phyloP scores from a whole-genome alignment of 2,888 invertebrate species.

The Antitype chi region DNA sequence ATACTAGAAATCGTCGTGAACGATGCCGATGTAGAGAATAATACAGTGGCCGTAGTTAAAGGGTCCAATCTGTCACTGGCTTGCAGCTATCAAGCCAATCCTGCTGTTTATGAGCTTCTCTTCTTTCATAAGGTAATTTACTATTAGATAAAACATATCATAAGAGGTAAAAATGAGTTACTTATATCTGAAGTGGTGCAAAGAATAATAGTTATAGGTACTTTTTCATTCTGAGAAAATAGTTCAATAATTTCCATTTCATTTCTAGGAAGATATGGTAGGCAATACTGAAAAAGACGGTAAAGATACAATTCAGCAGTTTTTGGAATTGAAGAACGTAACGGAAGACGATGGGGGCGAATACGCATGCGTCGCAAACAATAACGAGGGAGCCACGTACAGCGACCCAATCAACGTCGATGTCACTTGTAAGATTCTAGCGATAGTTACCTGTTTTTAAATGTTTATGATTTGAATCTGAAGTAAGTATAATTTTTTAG shows the following conservation, averaged over 20 bases:
- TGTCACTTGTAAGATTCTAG: constrained; percentile 79
- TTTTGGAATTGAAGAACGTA: constrained; percentile 75
- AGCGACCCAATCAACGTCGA: constrained; percentile 81
- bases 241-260: constrained; percentile 10
- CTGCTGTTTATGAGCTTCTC: constrained; percentile 78
- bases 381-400: constrained; percentile 80
- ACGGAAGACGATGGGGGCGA: constrained; percentile 80
- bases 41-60: constrained; percentile 78
- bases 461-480: neutral
- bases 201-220: neutral
- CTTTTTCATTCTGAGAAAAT: neutral
- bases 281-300: constrained; percentile 67
- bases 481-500: neutral
- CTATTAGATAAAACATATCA: neutral
- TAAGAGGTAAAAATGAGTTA: neutral
- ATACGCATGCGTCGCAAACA: constrained; percentile 84
- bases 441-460: neutral
- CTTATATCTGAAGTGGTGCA: neutral
- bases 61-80: constrained; percentile 80
- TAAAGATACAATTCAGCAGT: constrained; percentile 72
- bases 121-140: constrained; percentile 84
- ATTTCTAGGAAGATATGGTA: constrained; percentile 80
- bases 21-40: constrained; percentile 72
- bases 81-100: constrained; percentile 84
- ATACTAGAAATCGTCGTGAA: constrained; percentile 77